Evolutionary conservation across 2,888 invertebrate species (phyloP).

Genomic region (Dusona sp.): DNA sequence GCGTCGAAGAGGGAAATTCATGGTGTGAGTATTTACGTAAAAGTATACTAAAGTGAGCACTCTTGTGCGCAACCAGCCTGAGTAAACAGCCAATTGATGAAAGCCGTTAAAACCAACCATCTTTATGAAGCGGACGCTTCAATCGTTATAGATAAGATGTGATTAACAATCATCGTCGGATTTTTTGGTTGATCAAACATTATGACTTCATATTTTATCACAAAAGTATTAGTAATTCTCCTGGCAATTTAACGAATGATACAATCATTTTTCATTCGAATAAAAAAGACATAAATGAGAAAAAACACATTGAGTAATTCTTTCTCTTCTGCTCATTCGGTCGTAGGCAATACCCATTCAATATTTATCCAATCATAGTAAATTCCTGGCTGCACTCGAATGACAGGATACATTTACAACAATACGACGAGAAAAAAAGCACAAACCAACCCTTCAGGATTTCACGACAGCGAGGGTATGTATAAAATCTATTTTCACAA

Average conservation of each 20-base stretch:
- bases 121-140: neutral
- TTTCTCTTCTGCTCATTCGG: neutral
- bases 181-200: neutral
- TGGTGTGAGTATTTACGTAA: slow-evolving; percentile 22
- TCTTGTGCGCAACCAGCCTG: neutral
- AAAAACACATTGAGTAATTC: neutral
- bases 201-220: neutral
- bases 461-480: slow-evolving; percentile 3
- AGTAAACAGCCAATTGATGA: neutral
- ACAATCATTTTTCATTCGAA: neutral
- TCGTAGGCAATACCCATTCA: slow-evolving; percentile 4
- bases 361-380: slow-evolving; percentile 30
- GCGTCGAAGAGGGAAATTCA: slow-evolving; percentile 44
- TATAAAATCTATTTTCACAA: slow-evolving; percentile 33
- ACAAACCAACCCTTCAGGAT: slow-evolving; percentile 14
- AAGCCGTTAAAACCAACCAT: slow-evolving; percentile 8
- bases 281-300: neutral
- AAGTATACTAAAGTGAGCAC: slow-evolving; percentile 10
- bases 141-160: slow-evolving; percentile 1
- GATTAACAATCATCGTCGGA: neutral
- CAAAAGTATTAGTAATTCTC: neutral
- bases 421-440: slow-evolving; percentile 4
- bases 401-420: slow-evolving; percentile 29
- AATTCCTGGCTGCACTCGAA: slow-evolving; percentile 17
- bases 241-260: neutral